Evolutionary conservation across 2,888 invertebrate species (phyloP).

Genomic region (Machimus atricapillus): DNA sequence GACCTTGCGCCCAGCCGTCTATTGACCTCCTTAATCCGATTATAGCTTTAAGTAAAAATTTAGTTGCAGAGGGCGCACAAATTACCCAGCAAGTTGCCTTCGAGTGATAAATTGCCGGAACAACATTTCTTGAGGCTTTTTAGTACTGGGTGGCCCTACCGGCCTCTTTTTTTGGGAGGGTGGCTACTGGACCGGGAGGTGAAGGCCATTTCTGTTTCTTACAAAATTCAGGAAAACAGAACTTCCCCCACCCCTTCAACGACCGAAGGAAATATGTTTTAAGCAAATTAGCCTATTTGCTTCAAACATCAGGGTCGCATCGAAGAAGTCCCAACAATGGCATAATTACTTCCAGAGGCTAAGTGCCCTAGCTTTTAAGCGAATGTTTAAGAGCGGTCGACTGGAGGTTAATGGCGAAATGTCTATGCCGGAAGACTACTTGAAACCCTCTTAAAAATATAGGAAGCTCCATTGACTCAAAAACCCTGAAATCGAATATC

Average conservation of each 20-base stretch:
- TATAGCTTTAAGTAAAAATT: not conserved
- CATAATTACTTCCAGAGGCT: not conserved
- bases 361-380: not conserved
- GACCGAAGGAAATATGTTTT: not conserved
- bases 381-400: not conserved
- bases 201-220: not conserved
- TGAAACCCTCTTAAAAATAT: not conserved
- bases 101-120: not conserved
- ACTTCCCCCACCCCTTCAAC: not conserved
- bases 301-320: not conserved
- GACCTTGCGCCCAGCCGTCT: not conserved
- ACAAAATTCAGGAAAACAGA: not conserved
- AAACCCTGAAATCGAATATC: not conserved
- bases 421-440: not conserved
- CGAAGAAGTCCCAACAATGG: not conserved
- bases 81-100: not conserved
- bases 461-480: not conserved
- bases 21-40: slow-evolving; percentile 23
- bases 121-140: not conserved
- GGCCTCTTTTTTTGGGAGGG: not conserved
- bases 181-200: not conserved
- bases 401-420: not conserved
- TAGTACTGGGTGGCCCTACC: not conserved
- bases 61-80: not conserved
- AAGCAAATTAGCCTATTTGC: not conserved